Base-by-base conservation (phyloP, 2,888 invertebrate genomes). In the Julus scanicus region DNA sequence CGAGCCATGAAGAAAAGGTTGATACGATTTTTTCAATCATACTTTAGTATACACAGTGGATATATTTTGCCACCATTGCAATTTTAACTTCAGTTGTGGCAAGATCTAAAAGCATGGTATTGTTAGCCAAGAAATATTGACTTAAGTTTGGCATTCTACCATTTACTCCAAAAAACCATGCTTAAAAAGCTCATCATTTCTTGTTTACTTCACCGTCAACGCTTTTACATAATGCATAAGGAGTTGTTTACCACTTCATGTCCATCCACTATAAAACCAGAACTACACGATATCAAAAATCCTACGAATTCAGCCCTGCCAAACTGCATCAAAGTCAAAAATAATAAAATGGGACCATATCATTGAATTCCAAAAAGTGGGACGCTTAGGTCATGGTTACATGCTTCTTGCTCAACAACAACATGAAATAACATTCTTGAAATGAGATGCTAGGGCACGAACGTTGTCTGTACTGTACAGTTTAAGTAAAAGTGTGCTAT, bases 1-100 rank as follows among this genome's bases (percentile, higher is more conserved):
- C 20, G 80, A 37, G 80, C 80, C 80, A 80, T 37, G 80, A 80
- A 80, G 11, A 53, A 11, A 80, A 80, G 80, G 80, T 37, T 80
- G 37, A 37, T 37, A 5, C 29, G 80, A 80, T 80, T 80, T 80
- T 37, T 44, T 80, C 80, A 29, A 37, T 80, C 80, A 80, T 80
- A 44, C 8, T 20, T 4, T 9, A 71, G 71, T 8, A 29, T 20
- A 8, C 71, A 8, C n/a, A 29, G 20, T 8, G 8, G 37, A 37
- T 37, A 80, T 37, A 29, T 80, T 9, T 80, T 29, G 80, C 37
- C 20, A 80, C 37, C 80, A 37, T 11, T 37, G 37, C 29, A 8
- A 29, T 80, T 37, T 80, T 37, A 80, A 80, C 37, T 37, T 20
- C 6, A 37, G 80, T 80, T 80, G 13, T 80, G 37, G 80, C 29